Evolutionary conservation across 2,888 invertebrate genomes (phyloP).

Genomic region (Oasisia sp.): DNA sequence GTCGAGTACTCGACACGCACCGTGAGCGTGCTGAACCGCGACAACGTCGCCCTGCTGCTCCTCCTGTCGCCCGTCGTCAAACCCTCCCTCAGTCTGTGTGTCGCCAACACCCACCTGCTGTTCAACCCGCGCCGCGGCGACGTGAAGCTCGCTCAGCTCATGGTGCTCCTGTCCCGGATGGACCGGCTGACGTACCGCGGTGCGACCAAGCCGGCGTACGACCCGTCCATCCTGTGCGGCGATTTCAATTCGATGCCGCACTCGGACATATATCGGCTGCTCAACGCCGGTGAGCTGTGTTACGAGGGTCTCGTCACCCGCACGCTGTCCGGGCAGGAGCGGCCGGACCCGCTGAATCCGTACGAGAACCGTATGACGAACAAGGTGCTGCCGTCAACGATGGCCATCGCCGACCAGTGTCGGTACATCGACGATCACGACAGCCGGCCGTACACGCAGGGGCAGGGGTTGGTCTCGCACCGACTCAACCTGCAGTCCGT

Average conservation of each 20-base stretch:
- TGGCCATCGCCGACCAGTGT: constrained; percentile 68
- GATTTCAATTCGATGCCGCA: constrained; percentile 89
- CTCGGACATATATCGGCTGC: constrained; percentile 50
- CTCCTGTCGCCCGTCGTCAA: constrained; percentile 71
- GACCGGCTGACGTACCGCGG: constrained; percentile 73
- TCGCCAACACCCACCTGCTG: constrained; percentile 93
- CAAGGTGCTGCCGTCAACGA: constrained; percentile 58
- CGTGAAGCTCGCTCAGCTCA: constrained; percentile 87
- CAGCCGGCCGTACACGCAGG: constrained; percentile 32
- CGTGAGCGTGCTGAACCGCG: constrained; percentile 79
- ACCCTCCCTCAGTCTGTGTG: constrained; percentile 69
- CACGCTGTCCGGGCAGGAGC: constrained; percentile 58
- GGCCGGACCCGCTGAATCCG: constrained; percentile 41
- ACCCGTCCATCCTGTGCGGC: constrained; percentile 88
- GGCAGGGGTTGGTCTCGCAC: constrained; percentile 74
- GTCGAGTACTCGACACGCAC: constrained; percentile 77
- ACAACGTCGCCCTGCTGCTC: constrained; percentile 87
- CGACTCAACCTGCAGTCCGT: constrained; percentile 76
- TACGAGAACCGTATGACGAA: constrained; percentile 31
- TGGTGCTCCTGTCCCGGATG: constrained; percentile 84
- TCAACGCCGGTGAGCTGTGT: constrained; percentile 61
- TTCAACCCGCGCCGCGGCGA: constrained; percentile 92
- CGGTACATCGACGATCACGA: constrained; percentile 53
- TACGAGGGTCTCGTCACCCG: constrained; percentile 57
- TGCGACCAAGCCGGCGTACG: constrained; percentile 64